Percentiles rank a stretch among this genome's conserved stretches.
Conservation (phyloP, 2,888 invertebrate species). For the Hermaeophaga mercurialis region DNA sequence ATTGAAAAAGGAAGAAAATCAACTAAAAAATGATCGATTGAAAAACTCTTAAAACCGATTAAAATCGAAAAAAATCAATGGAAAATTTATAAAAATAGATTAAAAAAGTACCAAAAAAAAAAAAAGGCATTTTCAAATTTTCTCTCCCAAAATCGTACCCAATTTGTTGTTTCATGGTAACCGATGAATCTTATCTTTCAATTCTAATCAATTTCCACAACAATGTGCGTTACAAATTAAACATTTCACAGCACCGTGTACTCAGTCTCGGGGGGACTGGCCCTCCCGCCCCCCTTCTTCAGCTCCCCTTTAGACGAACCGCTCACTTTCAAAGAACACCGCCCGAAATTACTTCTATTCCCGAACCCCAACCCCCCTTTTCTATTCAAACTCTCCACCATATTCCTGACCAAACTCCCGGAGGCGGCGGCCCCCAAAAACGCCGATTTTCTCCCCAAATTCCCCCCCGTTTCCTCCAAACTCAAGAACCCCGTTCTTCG, state of each 20-base stretch:
- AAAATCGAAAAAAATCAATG: too few species aligned
- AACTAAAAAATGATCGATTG: too few species aligned
- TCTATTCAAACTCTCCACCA: conserved; percentile 54
- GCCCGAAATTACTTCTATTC: conserved; percentile 48
- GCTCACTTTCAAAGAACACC: conserved; percentile 52
- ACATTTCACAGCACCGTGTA: conserved; percentile 42
- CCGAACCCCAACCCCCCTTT: conserved; percentile 50
- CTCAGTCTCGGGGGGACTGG: conserved; percentile 38
- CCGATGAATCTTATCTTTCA: not conserved
- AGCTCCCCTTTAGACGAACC: conserved; percentile 47
- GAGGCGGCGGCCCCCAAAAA: conserved; percentile 22
- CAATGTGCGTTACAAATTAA: not conserved
- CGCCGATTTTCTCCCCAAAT: conserved; percentile 19
- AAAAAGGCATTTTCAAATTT: too few species aligned
- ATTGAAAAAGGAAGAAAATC: too few species aligned
- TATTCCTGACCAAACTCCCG: conserved; percentile 51
- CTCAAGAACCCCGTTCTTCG: conserved; percentile 31
- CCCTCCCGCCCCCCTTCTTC: conserved; percentile 35
- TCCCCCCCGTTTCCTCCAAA: conserved; percentile 20
- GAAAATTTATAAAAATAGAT: too few species aligned
- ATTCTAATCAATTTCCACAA: too few species aligned
- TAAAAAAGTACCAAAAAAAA: too few species aligned
- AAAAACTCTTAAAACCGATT: too few species aligned
- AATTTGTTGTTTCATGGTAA: not conserved
- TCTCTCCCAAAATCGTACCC: not conserved